These are phyloP conservation scores for Phalera bucephala DNA, from an alignment of 2,888 invertebrate genomes.

Conservation along the genomic window DNA sequence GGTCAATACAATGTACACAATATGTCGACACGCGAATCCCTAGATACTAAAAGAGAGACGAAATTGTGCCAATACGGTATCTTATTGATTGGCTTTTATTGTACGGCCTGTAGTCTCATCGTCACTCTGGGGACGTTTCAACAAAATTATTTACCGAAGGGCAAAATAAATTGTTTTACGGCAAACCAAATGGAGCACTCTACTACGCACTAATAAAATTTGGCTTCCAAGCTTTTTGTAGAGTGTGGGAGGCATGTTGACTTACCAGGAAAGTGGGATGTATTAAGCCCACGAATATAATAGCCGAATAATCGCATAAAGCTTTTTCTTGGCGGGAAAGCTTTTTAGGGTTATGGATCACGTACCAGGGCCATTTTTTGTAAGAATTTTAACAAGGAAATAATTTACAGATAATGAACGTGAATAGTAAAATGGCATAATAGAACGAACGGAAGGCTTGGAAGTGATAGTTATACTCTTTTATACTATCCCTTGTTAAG, in stretches of 20 bases:
- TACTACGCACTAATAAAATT: slow-evolving; percentile 19
- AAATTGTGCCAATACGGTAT: no score
- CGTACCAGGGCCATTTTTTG: not conserved
- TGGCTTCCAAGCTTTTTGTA: slow-evolving; percentile 5
- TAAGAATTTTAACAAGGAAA: no score
- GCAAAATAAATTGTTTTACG: slow-evolving; percentile 31
- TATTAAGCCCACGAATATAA: not conserved
- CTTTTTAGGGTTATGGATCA: not conserved
- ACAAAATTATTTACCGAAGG: slow-evolving; percentile 31
- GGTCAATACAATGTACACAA: no score
- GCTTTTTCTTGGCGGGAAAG: not conserved
- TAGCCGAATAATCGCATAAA: not conserved
- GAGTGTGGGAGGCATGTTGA: not conserved
- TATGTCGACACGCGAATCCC: no score
- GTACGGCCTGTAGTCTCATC: slow-evolving; percentile 10
- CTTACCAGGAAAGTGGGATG: not conserved
- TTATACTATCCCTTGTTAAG: no score
- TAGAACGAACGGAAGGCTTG: no score
- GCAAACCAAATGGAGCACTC: slow-evolving; percentile 27
- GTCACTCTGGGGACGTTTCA: slow-evolving; percentile 17
- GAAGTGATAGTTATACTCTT: no score
- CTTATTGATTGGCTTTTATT: not conserved
- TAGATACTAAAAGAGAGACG: no score
- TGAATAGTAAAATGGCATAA: no score
- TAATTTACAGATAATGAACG: no score